These are phyloP conservation scores for Mus spicilegus DNA, from an alignment of 2,113 vertebrate genomes.

Conservation along the genomic window DNA sequence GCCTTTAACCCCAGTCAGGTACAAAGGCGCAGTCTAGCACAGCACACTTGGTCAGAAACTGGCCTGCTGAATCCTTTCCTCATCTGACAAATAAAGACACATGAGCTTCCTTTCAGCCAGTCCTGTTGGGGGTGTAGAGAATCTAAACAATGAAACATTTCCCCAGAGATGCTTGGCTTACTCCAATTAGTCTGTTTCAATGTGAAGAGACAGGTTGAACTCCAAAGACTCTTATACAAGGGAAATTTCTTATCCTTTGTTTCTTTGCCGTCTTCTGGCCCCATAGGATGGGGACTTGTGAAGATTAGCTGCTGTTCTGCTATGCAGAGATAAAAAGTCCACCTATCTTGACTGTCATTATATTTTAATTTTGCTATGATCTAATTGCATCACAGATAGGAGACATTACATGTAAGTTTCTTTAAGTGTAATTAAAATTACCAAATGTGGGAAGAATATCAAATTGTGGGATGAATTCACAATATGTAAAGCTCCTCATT, in stretches of 20 bases:
- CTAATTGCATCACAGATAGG: neutral
- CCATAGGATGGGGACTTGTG: neutral
- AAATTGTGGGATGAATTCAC: neutral
- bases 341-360: neutral
- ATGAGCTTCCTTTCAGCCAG: neutral
- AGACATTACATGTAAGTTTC: neutral
- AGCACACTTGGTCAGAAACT: neutral
- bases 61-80: neutral
- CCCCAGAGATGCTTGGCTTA: neutral
- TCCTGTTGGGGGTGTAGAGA: neutral
- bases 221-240: neutral
- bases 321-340: neutral
- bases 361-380: neutral
- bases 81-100: neutral
- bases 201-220: neutral
- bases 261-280: neutral
- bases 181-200: neutral
- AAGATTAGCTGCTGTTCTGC: neutral
- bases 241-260: neutral
- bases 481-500: neutral
- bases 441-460: neutral
- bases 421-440: slow-evolving; percentile 20
- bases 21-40: neutral
- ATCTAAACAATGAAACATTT: neutral
- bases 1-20: neutral